Base-by-base conservation (phyloP, 2,888 invertebrate genomes). In the Elysia crispata region DNA sequence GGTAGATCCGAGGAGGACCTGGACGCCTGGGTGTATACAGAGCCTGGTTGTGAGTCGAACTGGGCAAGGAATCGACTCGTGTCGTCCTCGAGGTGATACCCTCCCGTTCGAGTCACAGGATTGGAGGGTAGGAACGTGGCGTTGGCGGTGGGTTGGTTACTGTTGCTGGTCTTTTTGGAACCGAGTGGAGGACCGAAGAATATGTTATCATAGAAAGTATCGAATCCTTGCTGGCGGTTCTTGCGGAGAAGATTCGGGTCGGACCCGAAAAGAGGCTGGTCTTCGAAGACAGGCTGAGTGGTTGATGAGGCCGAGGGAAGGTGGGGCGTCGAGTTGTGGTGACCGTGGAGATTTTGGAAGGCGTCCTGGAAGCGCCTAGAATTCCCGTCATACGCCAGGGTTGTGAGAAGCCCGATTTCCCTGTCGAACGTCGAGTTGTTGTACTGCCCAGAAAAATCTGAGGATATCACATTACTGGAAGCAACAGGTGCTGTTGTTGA, bases 181-280 rank as follows among this genome's bases (percentile, higher is more conserved):
- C 64, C 49, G 28, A 49, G 0, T 41, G 23, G 54, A 1, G 49
- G 73, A 60, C 50, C 73, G 15, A 64, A 49, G 41, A 41, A 41
- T 6, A 78, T 30, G 20, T 79, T 79, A 57, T 79, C 79, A n/a
- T 79, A 79, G 74, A 74, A 79, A 28, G 73, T 11, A n/a, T 62
- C 73, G 54, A 67, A 31, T 20, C 67, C 74, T 6, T 54, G 25
- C 31, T 74, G 79, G 23, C 69, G 57, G 18, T 57, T 25, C 3
- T 80, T 70, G 30, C 76, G 69, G n/a, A 57, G 80, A 3, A 80
- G 69, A 30, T 80, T 80, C 13, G 80, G 80, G 23, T 80, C 80
- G 11, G 80, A 80, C 30, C 80, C 80, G 6, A 76, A 76, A 5
- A 80, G 49, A 1, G 75, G 57, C 23, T 80, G 80, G 1, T 80